A percentile compares a stretch with the other conserved stretches of the same genome.
Evolutionary conservation across 2,888 invertebrate species (phyloP).

Genomic region (Xestobium rufovillosum): DNA sequence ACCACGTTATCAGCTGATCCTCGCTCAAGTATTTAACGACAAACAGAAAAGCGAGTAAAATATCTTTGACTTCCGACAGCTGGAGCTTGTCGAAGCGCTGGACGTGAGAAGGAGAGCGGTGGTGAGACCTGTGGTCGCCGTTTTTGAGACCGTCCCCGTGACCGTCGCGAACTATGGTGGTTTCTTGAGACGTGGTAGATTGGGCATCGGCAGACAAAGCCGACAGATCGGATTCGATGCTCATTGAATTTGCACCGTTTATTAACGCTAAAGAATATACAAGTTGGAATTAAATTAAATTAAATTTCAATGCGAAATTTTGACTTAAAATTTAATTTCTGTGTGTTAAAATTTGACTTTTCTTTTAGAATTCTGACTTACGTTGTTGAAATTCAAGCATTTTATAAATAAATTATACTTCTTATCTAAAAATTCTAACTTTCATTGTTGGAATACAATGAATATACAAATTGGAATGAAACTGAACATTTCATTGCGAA

Average conservation of each 20-base stretch:
- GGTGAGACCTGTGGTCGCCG: slow-evolving; percentile 40
- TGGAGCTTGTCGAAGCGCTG: slow-evolving; percentile 65
- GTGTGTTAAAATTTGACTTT: too few relatives aligned
- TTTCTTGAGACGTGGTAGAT: slow-evolving; percentile 53
- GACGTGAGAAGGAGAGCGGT: slow-evolving; percentile 45
- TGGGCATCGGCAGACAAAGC: slow-evolving; percentile 57
- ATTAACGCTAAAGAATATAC: slow-evolving; percentile 47
- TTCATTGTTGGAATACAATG: too few relatives aligned
- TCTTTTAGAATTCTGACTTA: too few relatives aligned
- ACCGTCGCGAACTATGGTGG: slow-evolving; percentile 48
- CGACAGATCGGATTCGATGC: slow-evolving; percentile 68
- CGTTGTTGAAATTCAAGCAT: too few relatives aligned
- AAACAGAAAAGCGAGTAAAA: slow-evolving; percentile 83
- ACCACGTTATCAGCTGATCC: slow-evolving; percentile 83
- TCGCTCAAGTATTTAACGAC: slow-evolving; percentile 86
- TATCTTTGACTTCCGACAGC: slow-evolving; percentile 75
- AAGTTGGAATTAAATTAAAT: background rate
- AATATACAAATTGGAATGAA: slow-evolving; percentile 4
- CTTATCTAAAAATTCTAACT: too few relatives aligned
- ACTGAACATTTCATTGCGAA: background rate
- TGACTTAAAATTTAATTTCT: background rate
- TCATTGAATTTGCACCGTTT: slow-evolving; percentile 68
- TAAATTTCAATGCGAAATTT: background rate
- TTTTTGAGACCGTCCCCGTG: slow-evolving; percentile 35
- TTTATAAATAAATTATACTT: too few relatives aligned